Evolutionary conservation across 2,888 invertebrate species (phyloP), one percentile per base, ranked within the genome.

Genomic region (Emmelina monodactyla): DNA sequence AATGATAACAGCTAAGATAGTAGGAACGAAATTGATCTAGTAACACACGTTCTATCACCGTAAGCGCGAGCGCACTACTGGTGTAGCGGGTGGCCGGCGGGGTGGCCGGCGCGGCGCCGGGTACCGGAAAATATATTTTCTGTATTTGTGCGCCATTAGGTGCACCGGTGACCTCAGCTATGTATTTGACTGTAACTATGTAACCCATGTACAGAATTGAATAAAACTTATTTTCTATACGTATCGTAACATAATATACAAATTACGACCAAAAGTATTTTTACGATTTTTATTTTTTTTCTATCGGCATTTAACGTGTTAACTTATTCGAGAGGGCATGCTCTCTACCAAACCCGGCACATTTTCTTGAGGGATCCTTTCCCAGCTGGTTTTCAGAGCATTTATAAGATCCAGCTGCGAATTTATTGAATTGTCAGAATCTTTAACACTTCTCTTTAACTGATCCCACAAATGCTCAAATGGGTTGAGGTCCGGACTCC

Each of bases 101-200:
- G 19, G 19, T 19, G 19, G 19, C 19, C 19, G 19, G 19, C 50
- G 48, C 44, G 48, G 48, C 47, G 47, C 50, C 41, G 19, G 41
- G 48, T 49, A 49, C 39, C 45, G 49, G 44, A 46, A 46, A 49
- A 42, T 48, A 40, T 45, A 42, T 47, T 49, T 48, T 45, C 47
- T 47, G 47, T 44, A 45, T 48, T 49, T 46, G 45, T 44, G 46
- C 46, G 47, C 49, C 47, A 43, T 47, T 5, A 9, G 19, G 19
- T 19, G 19, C 19, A 19, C 19, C 19, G 19, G 19, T 19, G 19
- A 19, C 19, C 19, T 19, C 19, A 19, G 19, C 19, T 19, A 19
- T 19, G 19, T 19, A 19, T 19, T 19, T 19, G 19, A 19, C 19
- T 19, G 19, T 19, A 19, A 19, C 19, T 19, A 19, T 19, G 19